A percentile compares a stretch with the other conserved stretches of the same genome.
These are phyloP conservation scores for Tachycineta bicolor DNA, from an alignment of 2,113 vertebrate genomes.

Conservation along the genomic window DNA sequence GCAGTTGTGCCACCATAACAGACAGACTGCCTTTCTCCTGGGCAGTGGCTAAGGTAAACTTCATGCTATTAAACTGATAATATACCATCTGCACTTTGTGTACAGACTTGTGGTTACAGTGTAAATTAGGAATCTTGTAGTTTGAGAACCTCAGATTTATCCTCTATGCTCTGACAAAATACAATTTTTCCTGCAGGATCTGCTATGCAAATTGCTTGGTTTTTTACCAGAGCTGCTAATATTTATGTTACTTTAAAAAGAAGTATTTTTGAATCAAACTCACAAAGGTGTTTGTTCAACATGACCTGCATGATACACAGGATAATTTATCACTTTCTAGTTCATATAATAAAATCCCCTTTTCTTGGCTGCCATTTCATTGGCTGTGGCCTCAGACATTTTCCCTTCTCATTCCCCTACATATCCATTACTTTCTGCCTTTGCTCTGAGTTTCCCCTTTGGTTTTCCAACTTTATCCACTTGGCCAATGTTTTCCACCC, in stretches of 20 bases:
- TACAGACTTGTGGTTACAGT: background rate
- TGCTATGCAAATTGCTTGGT: background rate
- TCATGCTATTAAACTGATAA: background rate
- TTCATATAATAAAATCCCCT: background rate
- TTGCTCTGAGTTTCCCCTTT: background rate
- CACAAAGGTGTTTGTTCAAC: background rate
- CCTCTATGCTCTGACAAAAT: background rate
- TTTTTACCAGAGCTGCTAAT: background rate
- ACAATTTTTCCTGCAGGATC: background rate
- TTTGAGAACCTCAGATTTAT: background rate
- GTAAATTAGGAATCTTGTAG: background rate
- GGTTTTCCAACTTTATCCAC: background rate
- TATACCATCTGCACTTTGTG: background rate
- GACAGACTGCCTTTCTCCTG: background rate
- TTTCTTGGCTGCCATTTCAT: background rate
- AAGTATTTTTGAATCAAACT: background rate
- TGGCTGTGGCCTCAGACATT: background rate
- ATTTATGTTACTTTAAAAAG: background rate
- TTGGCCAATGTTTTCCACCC: background rate
- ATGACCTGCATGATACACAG: background rate
- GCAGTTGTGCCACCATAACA: background rate
- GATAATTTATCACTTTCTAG: background rate
- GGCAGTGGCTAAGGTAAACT: background rate
- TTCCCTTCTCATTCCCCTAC: background rate
- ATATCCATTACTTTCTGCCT: background rate